Conservation (phyloP, 2,113 vertebrate genomes). For the Cairina moschata region DNA sequence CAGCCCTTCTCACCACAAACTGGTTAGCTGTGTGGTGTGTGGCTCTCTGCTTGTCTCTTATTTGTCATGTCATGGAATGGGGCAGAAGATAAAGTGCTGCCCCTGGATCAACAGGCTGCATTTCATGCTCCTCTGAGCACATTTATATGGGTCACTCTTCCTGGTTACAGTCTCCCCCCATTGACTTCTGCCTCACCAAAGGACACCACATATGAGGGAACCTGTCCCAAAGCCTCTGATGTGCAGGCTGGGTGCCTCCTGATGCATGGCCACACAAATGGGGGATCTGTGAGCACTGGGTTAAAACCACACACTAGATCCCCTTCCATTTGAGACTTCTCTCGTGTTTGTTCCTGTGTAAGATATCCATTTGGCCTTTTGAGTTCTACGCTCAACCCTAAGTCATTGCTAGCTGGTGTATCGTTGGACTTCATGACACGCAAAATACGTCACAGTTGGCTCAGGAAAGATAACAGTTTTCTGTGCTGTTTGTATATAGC, state of each 20-base stretch:
- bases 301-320: neutral
- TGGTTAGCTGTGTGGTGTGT: accelerated
- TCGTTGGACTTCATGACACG: neutral
- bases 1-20: neutral
- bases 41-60: accelerated
- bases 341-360: neutral
- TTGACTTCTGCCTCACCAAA: neutral
- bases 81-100: neutral
- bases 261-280: accelerated
- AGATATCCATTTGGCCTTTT: neutral
- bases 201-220: neutral
- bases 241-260: neutral
- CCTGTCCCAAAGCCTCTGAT: neutral
- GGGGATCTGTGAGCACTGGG: neutral
- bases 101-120: neutral
- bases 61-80: accelerated
- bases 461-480: neutral
- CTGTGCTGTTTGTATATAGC: neutral
- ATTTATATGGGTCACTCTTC: neutral
- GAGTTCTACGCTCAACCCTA: neutral
- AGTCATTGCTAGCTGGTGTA: neutral
- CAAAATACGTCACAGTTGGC: neutral
- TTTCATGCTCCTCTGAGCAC: neutral
- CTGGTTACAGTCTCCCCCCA: neutral
- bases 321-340: neutral